These are phyloP conservation scores for Wiebesia pumilae DNA, from an alignment of 1,140 invertebrate genomes.

Conservation along the genomic window DNA sequence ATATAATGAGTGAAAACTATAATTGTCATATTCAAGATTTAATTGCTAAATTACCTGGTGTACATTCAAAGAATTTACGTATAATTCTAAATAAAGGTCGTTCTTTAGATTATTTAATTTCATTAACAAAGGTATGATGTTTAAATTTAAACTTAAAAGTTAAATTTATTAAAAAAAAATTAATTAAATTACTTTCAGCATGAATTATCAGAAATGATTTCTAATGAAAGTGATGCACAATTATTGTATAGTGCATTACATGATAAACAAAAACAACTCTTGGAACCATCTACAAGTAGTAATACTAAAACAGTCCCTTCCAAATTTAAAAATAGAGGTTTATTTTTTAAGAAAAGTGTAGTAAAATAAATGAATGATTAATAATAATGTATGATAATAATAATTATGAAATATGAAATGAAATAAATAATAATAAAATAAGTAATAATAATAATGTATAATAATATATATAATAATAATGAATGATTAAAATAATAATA, in stretches of 20 bases:
- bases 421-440: constrained; percentile 13
- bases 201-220: constrained; percentile 80
- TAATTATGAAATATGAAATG: too few relatives aligned
- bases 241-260: constrained; percentile 80
- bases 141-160: background rate
- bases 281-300: constrained; percentile 63
- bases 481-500: too few relatives aligned
- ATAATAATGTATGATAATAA: too few relatives aligned
- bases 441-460: too few relatives aligned
- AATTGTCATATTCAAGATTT: constrained; percentile 90
- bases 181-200: constrained; percentile 72
- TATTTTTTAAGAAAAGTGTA: constrained; percentile 65
- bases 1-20: constrained; percentile 80
- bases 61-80: constrained; percentile 91
- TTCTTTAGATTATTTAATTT: constrained; percentile 82
- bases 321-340: constrained; percentile 63
- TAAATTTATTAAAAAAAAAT: background rate
- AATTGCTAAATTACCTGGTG: constrained; percentile 91
- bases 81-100: constrained; percentile 86
- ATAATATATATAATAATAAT: too few relatives aligned
- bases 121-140: constrained; percentile 75
- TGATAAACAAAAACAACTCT: constrained; percentile 74
- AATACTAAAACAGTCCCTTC: constrained; percentile 51
- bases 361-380: constrained; percentile 25
- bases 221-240: constrained; percentile 79